Conservation (phyloP, 1,140 invertebrate species). For the Bombus confusus region DNA sequence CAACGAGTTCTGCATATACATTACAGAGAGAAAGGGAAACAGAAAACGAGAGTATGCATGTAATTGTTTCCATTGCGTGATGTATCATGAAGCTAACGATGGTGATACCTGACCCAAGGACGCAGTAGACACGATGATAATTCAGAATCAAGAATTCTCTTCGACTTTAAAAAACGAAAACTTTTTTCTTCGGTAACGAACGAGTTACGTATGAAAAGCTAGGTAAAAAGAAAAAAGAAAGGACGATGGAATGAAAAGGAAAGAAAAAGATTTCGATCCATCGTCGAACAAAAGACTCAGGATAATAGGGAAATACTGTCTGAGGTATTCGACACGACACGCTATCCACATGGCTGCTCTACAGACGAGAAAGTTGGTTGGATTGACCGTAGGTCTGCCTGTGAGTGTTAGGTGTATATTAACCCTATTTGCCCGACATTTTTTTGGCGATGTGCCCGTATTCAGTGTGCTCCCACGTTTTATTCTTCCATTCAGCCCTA, state of each 20-base stretch:
- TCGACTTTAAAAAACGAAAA: too few species aligned
- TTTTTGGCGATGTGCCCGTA: constrained; percentile 77
- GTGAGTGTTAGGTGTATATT: constrained; percentile 81
- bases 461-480: constrained; percentile 70
- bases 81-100: constrained; percentile 23
- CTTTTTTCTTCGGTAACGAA: not conserved
- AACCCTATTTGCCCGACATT: constrained; percentile 77
- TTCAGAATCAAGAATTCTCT: constrained; percentile 41
- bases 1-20: not conserved
- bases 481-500: constrained; percentile 9
- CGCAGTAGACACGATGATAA: constrained; percentile 16
- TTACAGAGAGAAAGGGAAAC: constrained; percentile 5
- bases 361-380: constrained; percentile 78
- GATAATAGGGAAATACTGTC: constrained; percentile 5
- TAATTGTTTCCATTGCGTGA: constrained; percentile 27
- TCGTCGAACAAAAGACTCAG: not conserved
- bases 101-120: not conserved
- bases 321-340: constrained; percentile 74
- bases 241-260: not conserved
- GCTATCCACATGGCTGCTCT: constrained; percentile 57
- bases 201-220: not conserved
- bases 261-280: not conserved
- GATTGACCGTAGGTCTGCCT: constrained; percentile 80
- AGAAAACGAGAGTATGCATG: constrained; percentile 44
- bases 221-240: not conserved